Base-by-base conservation (phyloP, 2,888 invertebrate genomes). In the Aleiodes testaceus region DNA sequence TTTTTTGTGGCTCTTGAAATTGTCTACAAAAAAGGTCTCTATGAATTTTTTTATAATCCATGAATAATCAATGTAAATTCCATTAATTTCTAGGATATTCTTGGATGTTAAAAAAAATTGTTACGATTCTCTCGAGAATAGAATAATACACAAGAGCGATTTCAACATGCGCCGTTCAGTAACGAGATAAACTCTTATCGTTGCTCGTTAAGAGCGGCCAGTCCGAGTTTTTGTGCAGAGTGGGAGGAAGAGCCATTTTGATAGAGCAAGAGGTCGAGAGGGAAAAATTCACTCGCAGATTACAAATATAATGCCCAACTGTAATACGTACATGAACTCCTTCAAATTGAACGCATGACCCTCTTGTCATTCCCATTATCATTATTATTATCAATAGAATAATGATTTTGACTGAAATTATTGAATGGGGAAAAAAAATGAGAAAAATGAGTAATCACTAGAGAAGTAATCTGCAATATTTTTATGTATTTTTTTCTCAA, bases 171-270 rank as follows among this genome's bases (percentile, higher is more conserved):
- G 69, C 66, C 72, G 65, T 70, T 71, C 66, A 69, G 69, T 65
- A 53, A 67, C 45, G 73, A 72, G 76, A 75, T 75, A 75, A 76
- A 70, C 66, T 72, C 71, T 75, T 76, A 76, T 76, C 76, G 75
- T 50, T 11, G 45, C 72, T 76, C 74, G 71, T 75, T 76, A 72
- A 74, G 69, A 66, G 64, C 63, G 52, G 52, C 50, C 50, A 64
- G 49, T 14, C 16, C n/a, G 14, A 49, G 55, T 55, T 61, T 18
- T 22, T 26, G 63, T 47, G 50, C n/a, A 22, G 50, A 65, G 44
- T 47, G 47, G 30, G 52, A 69, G 12, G 11, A 65, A 47, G 47
- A 49, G 14, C 42, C 6, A 11, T 36, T 36, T 36, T 36, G 36
- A 36, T 36, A 47, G 70, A 66, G 69, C 70, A 70, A 69, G 74